Evolutionary conservation across 2,888 invertebrate genomes (phyloP).

Genomic region (Ryuthela nishihirai): DNA sequence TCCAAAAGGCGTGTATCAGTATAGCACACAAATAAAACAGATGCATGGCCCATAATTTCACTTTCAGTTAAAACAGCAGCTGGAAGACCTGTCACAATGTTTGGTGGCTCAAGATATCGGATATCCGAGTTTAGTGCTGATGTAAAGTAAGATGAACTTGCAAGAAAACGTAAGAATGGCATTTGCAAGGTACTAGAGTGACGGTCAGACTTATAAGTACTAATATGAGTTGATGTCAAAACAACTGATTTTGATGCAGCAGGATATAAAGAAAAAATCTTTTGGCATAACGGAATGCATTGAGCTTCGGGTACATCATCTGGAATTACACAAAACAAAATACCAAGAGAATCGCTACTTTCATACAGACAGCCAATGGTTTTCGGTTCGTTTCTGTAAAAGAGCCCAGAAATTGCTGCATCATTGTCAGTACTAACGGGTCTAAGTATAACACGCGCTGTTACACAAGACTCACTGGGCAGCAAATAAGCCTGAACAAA

Average conservation of each 20-base stretch:
- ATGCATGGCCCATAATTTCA: conserved; percentile 5
- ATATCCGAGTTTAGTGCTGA: background rate
- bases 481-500: conserved; percentile 12
- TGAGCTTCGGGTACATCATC: too few relatives aligned
- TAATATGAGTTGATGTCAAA: conserved; percentile 7
- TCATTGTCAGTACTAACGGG: too few relatives aligned
- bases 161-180: conserved; percentile 5
- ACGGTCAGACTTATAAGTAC: conserved; percentile 7
- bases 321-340: too few relatives aligned
- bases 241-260: background rate
- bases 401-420: too few relatives aligned
- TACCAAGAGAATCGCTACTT: too few relatives aligned
- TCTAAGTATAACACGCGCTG: too few relatives aligned
- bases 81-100: conserved; percentile 9
- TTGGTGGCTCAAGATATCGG: conserved; percentile 5
- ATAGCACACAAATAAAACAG: conserved; percentile 9
- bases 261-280: conserved; percentile 1
- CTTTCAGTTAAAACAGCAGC: conserved; percentile 9
- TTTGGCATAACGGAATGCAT: too few relatives aligned
- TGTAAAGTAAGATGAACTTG: conserved; percentile 4
- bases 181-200: background rate
- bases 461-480: background rate
- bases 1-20: conserved; percentile 4
- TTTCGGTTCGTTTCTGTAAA: too few relatives aligned
- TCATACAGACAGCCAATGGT: too few relatives aligned